These are phyloP conservation scores for Mimumesa dahlbomi DNA, from an alignment of 2,888 invertebrate species.

Conservation along the genomic window DNA sequence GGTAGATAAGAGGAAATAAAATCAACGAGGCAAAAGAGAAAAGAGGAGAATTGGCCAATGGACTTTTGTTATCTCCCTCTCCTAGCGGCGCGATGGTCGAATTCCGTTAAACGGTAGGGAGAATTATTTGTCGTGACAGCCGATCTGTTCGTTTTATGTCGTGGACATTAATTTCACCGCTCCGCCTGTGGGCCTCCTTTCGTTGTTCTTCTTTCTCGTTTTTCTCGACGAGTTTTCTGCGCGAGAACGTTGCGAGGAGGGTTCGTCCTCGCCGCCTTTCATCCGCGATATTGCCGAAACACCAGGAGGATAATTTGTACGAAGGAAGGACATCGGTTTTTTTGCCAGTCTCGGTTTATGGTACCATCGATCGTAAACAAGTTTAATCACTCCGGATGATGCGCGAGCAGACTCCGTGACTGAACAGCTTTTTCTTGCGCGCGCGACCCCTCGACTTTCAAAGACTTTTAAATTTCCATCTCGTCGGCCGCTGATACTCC, in stretches of 20 bases:
- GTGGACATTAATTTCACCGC: constrained; percentile 44
- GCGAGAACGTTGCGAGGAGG: constrained; percentile 4
- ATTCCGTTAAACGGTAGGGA: constrained; percentile 22
- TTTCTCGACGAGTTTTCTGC: constrained; percentile 19
- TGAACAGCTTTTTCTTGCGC: neutral
- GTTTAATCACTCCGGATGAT: constrained; percentile 26
- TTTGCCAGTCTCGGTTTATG: constrained; percentile 21
- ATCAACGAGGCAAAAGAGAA: constrained; percentile 17
- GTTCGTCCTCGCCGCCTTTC: neutral
- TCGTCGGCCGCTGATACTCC: neutral
- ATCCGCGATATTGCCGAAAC: constrained; percentile 17
- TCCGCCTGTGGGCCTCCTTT: constrained; percentile 1
- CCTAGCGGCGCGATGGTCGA: constrained; percentile 4
- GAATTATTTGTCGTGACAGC: constrained; percentile 31
- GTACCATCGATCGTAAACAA: constrained; percentile 29
- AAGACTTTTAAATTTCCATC: neutral
- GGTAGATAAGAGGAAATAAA: constrained; percentile 40
- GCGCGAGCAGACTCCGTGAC: neutral
- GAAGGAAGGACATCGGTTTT: constrained; percentile 7
- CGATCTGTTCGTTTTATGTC: constrained; percentile 35
- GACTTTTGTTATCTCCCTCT: constrained; percentile 30
- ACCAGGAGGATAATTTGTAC: constrained; percentile 27
- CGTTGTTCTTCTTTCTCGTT: constrained; percentile 12
- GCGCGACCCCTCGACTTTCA: neutral
- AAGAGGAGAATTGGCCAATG: constrained; percentile 5